Conservation (phyloP, 1,140 invertebrate genomes). For the Apocrypta bakeri region DNA sequence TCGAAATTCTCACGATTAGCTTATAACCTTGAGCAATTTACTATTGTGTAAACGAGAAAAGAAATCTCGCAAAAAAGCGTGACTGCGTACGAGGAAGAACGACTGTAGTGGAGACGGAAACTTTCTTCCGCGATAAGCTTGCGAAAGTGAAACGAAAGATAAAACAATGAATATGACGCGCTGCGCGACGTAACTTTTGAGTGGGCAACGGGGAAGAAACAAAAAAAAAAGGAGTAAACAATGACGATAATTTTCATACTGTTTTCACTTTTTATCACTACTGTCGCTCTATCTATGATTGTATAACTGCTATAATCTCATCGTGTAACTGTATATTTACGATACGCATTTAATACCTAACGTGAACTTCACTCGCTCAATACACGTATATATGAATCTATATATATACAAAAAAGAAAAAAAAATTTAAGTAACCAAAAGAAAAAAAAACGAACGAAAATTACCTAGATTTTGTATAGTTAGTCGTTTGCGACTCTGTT, state of each 20-base stretch:
- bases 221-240: constrained; percentile 54
- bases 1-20: not conserved
- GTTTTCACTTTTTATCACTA: constrained; percentile 71
- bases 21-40: not conserved
- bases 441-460: not conserved
- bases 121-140: not conserved
- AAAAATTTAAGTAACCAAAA: too few species aligned
- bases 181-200: constrained; percentile 54
- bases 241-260: constrained; percentile 69
- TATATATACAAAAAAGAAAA: not conserved
- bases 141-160: too few species aligned
- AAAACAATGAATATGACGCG: not conserved
- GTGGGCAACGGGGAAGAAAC: constrained; percentile 30
- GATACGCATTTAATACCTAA: not conserved
- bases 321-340: constrained; percentile 56
- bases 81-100: too few species aligned
- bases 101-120: not conserved
- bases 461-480: constrained; percentile 4
- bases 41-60: not conserved
- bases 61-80: not conserved
- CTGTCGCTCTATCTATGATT: constrained; percentile 62
- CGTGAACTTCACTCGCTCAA: too few species aligned
- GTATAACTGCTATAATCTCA: constrained; percentile 63
- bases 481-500: not conserved
- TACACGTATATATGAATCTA: not conserved